These are phyloP conservation scores for Bombus turneri DNA, from an alignment of 1,140 invertebrate genomes.

Conservation along the genomic window DNA sequence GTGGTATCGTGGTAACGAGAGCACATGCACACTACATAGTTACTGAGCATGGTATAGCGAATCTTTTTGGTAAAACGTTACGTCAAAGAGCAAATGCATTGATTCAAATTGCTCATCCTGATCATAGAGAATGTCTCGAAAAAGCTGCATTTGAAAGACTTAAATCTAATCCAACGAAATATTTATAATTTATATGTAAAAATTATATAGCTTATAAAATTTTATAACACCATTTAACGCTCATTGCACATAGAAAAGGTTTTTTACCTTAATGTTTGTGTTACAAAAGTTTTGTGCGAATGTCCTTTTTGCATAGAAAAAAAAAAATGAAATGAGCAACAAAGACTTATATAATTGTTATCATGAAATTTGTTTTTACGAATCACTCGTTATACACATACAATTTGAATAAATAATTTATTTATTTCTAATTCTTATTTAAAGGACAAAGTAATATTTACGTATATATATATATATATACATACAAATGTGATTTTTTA, in stretches of 20 bases:
- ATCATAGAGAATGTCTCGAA: slow-evolving; percentile 92
- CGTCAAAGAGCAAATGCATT: slow-evolving; percentile 94
- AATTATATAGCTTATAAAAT: slow-evolving; percentile 2
- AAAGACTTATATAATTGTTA: neutral
- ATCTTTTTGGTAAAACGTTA: slow-evolving; percentile 94
- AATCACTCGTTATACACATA: neutral
- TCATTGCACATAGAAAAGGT: neutral
- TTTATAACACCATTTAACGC: neutral
- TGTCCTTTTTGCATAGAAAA: neutral
- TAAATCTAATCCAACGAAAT: slow-evolving; percentile 90
- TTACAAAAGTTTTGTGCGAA: neutral
- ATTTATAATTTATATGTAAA: slow-evolving; percentile 60
- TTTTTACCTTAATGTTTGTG: neutral
- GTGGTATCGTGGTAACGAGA: slow-evolving; percentile 94
- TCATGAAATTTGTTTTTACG: neutral
- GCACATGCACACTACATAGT: slow-evolving; percentile 97
- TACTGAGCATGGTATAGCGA: slow-evolving; percentile 95
- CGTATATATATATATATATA: slow-evolving; percentile 1
- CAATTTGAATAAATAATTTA: slow-evolving; percentile 9
- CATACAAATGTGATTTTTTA: slow-evolving; percentile 8
- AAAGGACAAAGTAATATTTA: neutral
- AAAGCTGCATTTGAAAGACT: slow-evolving; percentile 94
- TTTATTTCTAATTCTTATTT: slow-evolving; percentile 27
- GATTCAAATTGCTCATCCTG: slow-evolving; percentile 95
- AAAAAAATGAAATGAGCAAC: neutral